phyloP scores from a whole-genome alignment of 2,888 invertebrate species.

The Andrena camellia region DNA sequence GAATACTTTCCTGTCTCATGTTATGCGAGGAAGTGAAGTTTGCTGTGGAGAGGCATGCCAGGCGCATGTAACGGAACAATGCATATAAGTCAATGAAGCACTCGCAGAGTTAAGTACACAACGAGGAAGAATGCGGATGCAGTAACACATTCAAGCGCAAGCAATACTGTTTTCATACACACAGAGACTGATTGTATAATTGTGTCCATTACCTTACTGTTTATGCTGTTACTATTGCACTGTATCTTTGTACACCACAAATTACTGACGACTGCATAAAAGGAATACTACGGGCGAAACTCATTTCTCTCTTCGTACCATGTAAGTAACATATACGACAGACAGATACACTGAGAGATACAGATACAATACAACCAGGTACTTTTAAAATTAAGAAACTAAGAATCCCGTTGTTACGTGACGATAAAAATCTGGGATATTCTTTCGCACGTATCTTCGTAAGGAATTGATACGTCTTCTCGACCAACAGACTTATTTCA shows the following conservation, averaged over 20 bases:
- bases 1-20: conserved; percentile 62
- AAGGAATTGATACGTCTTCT: not conserved
- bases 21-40: conserved; percentile 81
- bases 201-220: conserved; percentile 79
- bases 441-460: not conserved
- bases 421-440: no score
- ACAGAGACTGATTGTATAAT: conserved; percentile 79
- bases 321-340: not conserved
- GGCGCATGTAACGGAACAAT: conserved; percentile 41
- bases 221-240: conserved; percentile 51
- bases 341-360: not conserved
- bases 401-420: no score
- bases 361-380: conserved; percentile 16
- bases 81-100: conserved; percentile 38
- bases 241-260: conserved; percentile 41
- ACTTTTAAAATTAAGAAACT: conserved; percentile 1
- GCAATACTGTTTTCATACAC: conserved; percentile 65
- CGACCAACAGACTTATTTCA: not conserved
- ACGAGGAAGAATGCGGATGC: conserved; percentile 59
- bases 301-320: not conserved
- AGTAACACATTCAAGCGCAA: conserved; percentile 79
- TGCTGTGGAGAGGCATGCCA: conserved; percentile 81
- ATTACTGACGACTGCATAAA: conserved; percentile 29
- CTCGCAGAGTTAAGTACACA: conserved; percentile 31
- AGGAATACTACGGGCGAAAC: conserved; percentile 3